Conservation (phyloP, 2,888 invertebrate genomes). For the Oithona nana region DNA sequence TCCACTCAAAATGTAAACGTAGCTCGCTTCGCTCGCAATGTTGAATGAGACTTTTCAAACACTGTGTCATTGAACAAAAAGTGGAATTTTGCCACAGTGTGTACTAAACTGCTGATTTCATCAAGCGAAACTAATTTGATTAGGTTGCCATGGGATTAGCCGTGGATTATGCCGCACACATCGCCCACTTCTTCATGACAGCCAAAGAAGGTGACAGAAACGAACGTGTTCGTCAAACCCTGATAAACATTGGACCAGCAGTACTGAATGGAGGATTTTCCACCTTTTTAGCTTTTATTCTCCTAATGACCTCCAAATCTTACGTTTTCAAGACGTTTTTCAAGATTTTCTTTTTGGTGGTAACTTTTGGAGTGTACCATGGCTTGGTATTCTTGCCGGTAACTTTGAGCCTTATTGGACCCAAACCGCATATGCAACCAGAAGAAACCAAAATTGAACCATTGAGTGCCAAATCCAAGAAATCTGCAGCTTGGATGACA, state of each 20-base stretch:
- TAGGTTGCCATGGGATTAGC: constrained; percentile 31
- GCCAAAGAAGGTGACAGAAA: constrained; percentile 19
- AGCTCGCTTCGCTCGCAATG: too few species aligned
- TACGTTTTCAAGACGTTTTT: constrained; percentile 57
- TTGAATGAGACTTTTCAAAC: too few species aligned
- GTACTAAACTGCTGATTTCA: too few species aligned
- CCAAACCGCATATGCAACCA: constrained; percentile 20
- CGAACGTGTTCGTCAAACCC: constrained; percentile 28
- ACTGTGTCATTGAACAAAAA: too few species aligned
- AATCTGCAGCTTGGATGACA: neutral
- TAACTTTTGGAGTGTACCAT: constrained; percentile 28
- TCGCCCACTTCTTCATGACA: constrained; percentile 31
- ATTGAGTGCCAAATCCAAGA: too few species aligned
- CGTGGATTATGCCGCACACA: constrained; percentile 35
- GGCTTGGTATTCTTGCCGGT: constrained; percentile 28
- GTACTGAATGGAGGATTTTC: constrained; percentile 57
- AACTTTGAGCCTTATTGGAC: constrained; percentile 27
- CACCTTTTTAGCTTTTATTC: constrained; percentile 48
- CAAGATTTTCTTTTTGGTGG: constrained; percentile 33
- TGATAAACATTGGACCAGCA: constrained; percentile 46
- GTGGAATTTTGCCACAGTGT: too few species aligned
- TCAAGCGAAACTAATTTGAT: too few species aligned
- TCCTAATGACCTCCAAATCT: constrained; percentile 48
- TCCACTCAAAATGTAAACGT: too few species aligned
- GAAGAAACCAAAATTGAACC: too few species aligned